Evolutionary conservation across 2,797 vertebrate species (phyloP), one percentile per base, ranked within the genome.

Genomic region (Anguilla pacifica): DNA sequence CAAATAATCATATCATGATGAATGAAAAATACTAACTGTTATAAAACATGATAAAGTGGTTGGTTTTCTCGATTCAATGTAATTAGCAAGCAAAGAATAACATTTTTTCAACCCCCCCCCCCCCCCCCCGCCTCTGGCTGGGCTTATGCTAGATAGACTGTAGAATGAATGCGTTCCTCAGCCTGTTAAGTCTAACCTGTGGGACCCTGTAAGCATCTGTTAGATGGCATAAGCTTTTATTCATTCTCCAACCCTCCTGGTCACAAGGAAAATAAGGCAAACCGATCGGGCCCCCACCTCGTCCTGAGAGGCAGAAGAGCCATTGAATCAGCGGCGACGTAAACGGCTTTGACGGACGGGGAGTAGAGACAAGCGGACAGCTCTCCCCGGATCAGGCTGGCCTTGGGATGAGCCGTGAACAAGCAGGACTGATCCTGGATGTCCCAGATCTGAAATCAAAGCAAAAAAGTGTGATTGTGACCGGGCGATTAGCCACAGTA

Each of bases 361-460:
- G 95, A 94, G 2, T 92, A 96, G 7, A 92, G 90, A 83, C 96
- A 97, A 35, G 96, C 92, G 7, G 92, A 92, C 0, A 96, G 85
- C 51, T 96, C 91, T 0, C 95, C 95, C 6, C 89, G 93, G 85
- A 96, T 92, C 84, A 92, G 51, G 1, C 92, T 97, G 85, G 91
- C 94, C 93, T 93, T 95, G 70, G 94, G 90, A 5, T 95, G 94
- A 28, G 93, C 91, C 1, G 93, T 95, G 88, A 96, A 94, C 59
- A 96, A 91, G 91, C 96, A 97, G 3, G 90, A 94, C 88, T 97
- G 95, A 64, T 95, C 96, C 83, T 96, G 92, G 86, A 96, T 94
- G 90, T 96, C 94, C 95, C 96, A 97, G 91, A 97, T 96, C 97
- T 97, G 92, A 46, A 89, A 49, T 85, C 31, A 43, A 17, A 85